Evolutionary conservation across 2,797 vertebrate genomes (phyloP).

Genomic region (Sternarchorhynchus goeldii): DNA sequence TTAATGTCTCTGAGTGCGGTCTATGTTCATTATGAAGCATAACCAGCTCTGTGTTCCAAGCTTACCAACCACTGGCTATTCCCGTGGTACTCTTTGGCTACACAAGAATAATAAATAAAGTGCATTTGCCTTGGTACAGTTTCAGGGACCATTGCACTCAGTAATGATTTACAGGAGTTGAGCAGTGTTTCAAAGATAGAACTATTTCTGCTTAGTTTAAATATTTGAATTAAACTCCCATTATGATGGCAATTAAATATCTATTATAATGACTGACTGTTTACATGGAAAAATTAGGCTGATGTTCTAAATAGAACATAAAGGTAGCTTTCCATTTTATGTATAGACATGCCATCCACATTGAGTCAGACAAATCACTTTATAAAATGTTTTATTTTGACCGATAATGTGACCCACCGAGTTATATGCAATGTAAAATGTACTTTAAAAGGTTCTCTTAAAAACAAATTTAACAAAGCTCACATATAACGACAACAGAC

Average conservation of each 20-base stretch:
- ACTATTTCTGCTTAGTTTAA: conserved; percentile 26
- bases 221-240: conserved; percentile 19
- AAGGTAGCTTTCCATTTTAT: background rate
- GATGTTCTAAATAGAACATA: conserved; percentile 13
- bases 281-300: conserved; percentile 28
- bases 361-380: conserved; percentile 26
- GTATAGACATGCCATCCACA: conserved; percentile 6
- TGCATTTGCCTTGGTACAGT: conserved; percentile 38
- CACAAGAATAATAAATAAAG: conserved; percentile 54
- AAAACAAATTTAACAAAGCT: conserved; percentile 4
- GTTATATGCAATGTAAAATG: background rate
- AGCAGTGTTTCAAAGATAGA: conserved; percentile 7
- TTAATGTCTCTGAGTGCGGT: background rate
- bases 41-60: background rate
- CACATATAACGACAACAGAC: background rate
- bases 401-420: conserved; percentile 21
- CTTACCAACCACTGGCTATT: conserved; percentile 11
- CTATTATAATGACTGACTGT: conserved; percentile 6
- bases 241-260: conserved; percentile 17
- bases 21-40: background rate
- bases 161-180: conserved; percentile 60
- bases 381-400: background rate
- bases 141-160: conserved; percentile 63
- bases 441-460: conserved; percentile 22
- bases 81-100: conserved; percentile 6